Evolutionary conservation across 2,888 invertebrate genomes (phyloP), one percentile per base, ranked within the genome.

Genomic region (Cephus pulcher): DNA sequence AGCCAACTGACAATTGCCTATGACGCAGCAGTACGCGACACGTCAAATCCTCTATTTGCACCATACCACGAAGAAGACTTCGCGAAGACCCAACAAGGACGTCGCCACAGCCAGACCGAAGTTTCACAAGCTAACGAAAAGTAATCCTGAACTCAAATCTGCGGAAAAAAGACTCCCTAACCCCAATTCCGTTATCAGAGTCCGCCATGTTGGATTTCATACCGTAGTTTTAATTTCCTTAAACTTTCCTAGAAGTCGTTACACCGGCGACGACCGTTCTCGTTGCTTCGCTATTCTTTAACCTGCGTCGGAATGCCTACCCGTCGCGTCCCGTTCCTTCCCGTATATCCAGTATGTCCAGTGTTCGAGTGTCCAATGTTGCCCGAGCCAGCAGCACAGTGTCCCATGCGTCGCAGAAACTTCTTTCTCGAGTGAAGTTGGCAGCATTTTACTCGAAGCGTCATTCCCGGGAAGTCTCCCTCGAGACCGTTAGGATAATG

Each of bases 371-470:
- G 40, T 40, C 23, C 40, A 40, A 40, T 40, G 23, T 40, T 40
- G 40, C 12, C 15, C 40, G 15, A 40, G 40, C 34, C 35, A 35
- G 35, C 35, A 35, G 35, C 35, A 0, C 40, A 9, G 56, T 56
- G 23, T 56, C 56, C 56, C 82, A 71, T 32, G 81, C 81, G 85
- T 82, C 56, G 84, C 86, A 3, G 35, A 35, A 1, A 84, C 84
- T 85, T 86, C 85, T 86, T 86, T 80, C 81, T 79, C 81, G 80
- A 76, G 82, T 80, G 80, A 78, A 75, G 79, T 78, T 78, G 77
- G 86, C 80, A 84, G 86, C 80, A 83, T 84, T 86, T 86, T 9
- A 86, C 86, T 86, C 82, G 86, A 86, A 84, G 75, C 82, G 79
- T 68, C 74, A 80, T 86, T 86, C 85, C 82, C 85, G 79, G 85